Evolutionary conservation across 2,888 invertebrate genomes (phyloP).

Genomic region (Balanococcus diminutus): DNA sequence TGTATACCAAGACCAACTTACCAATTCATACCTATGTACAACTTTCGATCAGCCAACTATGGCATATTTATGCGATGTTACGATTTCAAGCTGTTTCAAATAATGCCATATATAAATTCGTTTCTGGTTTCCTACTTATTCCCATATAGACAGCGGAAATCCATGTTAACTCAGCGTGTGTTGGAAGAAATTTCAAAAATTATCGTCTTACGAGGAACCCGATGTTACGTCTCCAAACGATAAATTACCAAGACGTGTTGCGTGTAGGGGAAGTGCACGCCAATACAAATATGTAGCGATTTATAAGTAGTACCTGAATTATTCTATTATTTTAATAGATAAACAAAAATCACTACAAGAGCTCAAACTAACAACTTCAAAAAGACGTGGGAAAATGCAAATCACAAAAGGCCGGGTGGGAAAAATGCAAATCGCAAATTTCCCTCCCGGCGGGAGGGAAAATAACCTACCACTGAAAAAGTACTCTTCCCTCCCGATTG

Average conservation of each 20-base stretch:
- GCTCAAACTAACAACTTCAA: too few relatives aligned
- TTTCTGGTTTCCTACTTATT: constrained; percentile 3
- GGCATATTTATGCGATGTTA: neutral
- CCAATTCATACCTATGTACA: neutral
- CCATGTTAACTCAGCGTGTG: constrained; percentile 12
- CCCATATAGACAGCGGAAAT: constrained; percentile 1
- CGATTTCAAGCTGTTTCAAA: constrained; percentile 34
- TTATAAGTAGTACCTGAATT: neutral
- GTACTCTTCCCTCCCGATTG: too few relatives aligned
- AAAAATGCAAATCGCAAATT: too few relatives aligned
- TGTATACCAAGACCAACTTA: neutral
- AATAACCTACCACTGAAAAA: too few relatives aligned
- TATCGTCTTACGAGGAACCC: neutral
- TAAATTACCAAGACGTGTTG: neutral
- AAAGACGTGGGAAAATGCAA: too few relatives aligned
- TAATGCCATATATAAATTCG: neutral
- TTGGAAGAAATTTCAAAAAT: constrained; percentile 20
- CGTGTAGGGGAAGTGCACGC: neutral
- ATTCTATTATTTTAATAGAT: neutral
- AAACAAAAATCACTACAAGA: too few relatives aligned
- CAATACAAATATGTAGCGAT: neutral
- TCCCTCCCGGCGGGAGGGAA: too few relatives aligned
- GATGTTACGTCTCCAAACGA: neutral
- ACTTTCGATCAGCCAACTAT: constrained; percentile 14
- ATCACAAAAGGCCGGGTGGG: too few relatives aligned